These are phyloP conservation scores for Capitella teleta DNA, from an alignment of 1,140 invertebrate genomes.

Conservation along the genomic window DNA sequence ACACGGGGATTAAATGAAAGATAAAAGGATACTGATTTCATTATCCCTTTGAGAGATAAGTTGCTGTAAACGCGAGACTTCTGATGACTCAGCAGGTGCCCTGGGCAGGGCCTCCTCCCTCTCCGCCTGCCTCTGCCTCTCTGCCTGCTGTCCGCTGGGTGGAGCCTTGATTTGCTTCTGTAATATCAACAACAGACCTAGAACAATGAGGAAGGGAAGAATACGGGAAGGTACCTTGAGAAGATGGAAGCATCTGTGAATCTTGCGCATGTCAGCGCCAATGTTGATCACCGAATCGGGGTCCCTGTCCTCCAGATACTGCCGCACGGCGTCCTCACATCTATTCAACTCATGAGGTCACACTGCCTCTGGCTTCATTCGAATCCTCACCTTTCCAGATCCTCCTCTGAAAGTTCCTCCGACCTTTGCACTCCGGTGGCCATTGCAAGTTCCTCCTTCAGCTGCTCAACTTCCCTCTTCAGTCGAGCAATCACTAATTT, in stretches of 20 bases:
- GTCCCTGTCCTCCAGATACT: slow-evolving; percentile 32
- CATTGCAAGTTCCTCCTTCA: slow-evolving; percentile 35
- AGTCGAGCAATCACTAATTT: slow-evolving; percentile 45
- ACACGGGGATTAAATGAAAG: neutral
- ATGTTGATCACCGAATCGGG: slow-evolving; percentile 27
- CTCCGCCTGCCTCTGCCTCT: neutral
- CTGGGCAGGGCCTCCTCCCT: neutral
- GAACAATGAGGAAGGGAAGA: neutral
- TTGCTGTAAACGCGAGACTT: slow-evolving; percentile 31
- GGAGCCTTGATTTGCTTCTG: too few species aligned
- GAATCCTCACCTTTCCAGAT: slow-evolving; percentile 24
- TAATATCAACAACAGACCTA: neutral
- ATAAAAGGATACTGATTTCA: slow-evolving; percentile 41
- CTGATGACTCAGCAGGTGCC: slow-evolving; percentile 21
- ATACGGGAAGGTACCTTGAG: slow-evolving; percentile 21
- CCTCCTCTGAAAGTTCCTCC: slow-evolving; percentile 31
- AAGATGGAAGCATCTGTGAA: slow-evolving; percentile 32
- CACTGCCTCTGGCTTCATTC: too few species aligned
- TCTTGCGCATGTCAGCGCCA: slow-evolving; percentile 40
- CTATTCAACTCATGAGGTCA: too few species aligned
- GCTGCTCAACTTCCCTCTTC: slow-evolving; percentile 31
- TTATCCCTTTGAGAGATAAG: slow-evolving; percentile 39
- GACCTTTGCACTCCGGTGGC: slow-evolving; percentile 33
- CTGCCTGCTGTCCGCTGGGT: too few species aligned
- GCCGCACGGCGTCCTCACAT: slow-evolving; percentile 28